These are phyloP conservation scores for Eupithecia tripunctaria DNA, from an alignment of 2,888 invertebrate species.

Conservation along the genomic window DNA sequence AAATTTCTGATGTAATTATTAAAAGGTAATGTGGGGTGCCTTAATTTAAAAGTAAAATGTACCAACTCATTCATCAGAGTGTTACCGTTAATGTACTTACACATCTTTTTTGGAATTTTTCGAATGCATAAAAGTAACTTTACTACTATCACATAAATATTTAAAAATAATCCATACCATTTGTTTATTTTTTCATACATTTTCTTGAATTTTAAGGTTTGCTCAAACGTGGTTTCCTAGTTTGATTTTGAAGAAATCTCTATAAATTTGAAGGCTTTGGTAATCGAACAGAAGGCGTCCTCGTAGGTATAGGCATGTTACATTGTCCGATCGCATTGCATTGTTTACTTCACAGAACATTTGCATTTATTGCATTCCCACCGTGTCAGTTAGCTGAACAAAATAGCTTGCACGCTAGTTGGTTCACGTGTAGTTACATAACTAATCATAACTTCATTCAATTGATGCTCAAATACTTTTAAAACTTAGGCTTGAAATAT, in stretches of 20 bases:
- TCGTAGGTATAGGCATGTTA: not conserved
- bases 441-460: not conserved
- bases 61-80: too few species aligned
- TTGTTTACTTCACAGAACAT: constrained; percentile 6
- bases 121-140: not conserved
- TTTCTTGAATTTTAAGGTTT: too few species aligned
- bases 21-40: not conserved
- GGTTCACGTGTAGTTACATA: not conserved
- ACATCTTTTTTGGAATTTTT: not conserved
- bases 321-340: not conserved
- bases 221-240: too few species aligned
- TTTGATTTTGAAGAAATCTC: not conserved
- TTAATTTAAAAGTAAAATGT: not conserved
- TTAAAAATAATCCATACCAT: too few species aligned
- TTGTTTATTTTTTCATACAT: too few species aligned
- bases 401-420: constrained; percentile 5
- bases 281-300: not conserved
- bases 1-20: too few species aligned
- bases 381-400: not conserved
- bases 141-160: too few species aligned
- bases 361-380: constrained; percentile 3
- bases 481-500: not conserved
- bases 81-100: too few species aligned
- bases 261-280: not conserved
- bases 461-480: not conserved